Evolutionary conservation across 2,797 vertebrate genomes (phyloP).

Genomic region (Aythya fuligula): DNA sequence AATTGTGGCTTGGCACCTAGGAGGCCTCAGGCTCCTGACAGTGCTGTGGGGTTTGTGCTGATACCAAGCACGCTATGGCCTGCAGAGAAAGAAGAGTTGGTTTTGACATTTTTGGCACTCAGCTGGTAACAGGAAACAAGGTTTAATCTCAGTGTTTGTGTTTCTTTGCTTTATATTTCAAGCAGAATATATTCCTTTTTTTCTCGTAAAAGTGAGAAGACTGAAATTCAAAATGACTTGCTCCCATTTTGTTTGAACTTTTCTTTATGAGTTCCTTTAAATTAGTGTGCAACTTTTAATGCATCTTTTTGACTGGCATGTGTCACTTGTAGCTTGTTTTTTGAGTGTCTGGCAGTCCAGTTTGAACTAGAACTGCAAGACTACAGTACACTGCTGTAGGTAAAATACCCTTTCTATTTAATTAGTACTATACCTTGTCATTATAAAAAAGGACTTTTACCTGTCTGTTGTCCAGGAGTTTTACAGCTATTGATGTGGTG

Average conservation of each 20-base stretch:
- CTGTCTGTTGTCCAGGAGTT: not conserved
- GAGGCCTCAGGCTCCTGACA: not conserved
- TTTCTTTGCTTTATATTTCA: not conserved
- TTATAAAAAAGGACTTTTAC: not conserved
- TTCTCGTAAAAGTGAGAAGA: not conserved
- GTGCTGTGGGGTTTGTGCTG: not conserved
- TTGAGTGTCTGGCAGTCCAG: not conserved
- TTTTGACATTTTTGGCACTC: not conserved
- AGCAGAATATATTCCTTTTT: not conserved
- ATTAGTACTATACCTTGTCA: not conserved
- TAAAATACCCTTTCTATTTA: not conserved
- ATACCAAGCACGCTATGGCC: accelerated
- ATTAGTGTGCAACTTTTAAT: not conserved
- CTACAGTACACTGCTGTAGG: not conserved
- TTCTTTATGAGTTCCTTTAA: not conserved
- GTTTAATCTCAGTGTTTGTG: not conserved
- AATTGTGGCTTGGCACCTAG: not conserved
- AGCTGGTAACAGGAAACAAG: not conserved
- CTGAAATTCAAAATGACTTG: not conserved
- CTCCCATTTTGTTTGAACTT: not conserved
- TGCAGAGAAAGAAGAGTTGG: not conserved
- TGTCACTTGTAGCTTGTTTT: not conserved
- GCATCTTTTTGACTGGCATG: not conserved
- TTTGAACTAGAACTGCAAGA: not conserved
- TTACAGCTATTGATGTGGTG: not conserved